Evolutionary conservation across 2,888 invertebrate species (phyloP), one percentile per base, ranked within the genome.

Genomic region (Asteroscopus sphinx): DNA sequence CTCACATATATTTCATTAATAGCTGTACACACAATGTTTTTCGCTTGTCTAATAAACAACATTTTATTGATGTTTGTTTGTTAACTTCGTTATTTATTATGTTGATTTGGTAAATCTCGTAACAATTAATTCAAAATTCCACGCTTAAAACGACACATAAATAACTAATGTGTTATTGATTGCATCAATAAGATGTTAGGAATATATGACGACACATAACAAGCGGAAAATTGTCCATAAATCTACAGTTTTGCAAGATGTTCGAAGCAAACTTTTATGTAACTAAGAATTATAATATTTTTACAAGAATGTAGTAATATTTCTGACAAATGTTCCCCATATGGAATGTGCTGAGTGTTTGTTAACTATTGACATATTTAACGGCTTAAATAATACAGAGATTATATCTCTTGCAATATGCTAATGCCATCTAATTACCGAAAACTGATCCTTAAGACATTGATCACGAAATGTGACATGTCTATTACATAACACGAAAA

Each of bases 391-490:
- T 63, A 59, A 36, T 49, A 39, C 75, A 71, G 61, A 72, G 66
- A 74, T 74, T 60, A 60, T 54, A 74, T 71, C 83, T 81, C 87
- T 90, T 76, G 78, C 83, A 76, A 86, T 87, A 91, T 88, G 87
- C 83, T 88, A 92, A 91, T 91, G 88, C 84, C 86, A 86, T 88
- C 88, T 91, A 92, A 92, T 92, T 92, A 90, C 85, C 76, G 78
- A 86, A 88, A 88, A 83, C 76, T 86, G 88, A 91, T 90, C 87
- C 90, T 79, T 87, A 85, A 89, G 87, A 85, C 88, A 91, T 91
- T 90, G 87, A 89, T 91, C 91, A 90, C 89, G 88, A 88, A 86
- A 83, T 82, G 79, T 81, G 86, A 85, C 85, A 83, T 80, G 88
- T 86, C 74, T 65, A 65, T 92, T 89, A 82, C 76, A 74, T 86